Percentiles rank a stretch among this genome's conserved stretches.
phyloP scores from a whole-genome alignment of 2,797 vertebrate genomes.

The Coreius guichenoti region DNA sequence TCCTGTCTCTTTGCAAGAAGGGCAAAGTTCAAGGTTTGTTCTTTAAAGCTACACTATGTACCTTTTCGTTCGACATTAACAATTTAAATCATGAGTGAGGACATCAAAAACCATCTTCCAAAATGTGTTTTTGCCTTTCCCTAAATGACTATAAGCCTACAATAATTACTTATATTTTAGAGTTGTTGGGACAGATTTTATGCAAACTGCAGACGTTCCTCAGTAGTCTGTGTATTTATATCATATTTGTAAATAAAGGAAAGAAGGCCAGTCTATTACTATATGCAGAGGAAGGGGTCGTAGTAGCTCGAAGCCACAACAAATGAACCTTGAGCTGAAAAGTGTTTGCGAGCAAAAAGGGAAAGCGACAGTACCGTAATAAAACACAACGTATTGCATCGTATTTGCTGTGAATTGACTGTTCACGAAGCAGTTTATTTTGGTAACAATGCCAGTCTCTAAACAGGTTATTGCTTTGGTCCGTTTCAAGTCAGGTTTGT shows the following conservation, averaged over 20 bases:
- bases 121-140: background rate
- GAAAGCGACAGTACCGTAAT: background rate
- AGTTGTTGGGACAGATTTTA: background rate
- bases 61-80: background rate
- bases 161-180: background rate
- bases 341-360: background rate
- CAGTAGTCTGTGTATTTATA: background rate
- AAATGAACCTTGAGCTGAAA: background rate
- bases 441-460: background rate
- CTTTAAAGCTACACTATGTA: background rate
- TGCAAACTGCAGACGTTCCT: rapidly evolving
- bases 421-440: background rate
- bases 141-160: background rate
- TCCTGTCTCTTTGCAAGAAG: constrained; percentile 76
- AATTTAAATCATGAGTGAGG: background rate
- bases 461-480: background rate
- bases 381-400: background rate
- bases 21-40: constrained; percentile 77
- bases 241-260: too few relatives aligned
- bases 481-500: background rate
- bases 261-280: background rate
- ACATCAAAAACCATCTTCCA: background rate
- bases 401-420: background rate
- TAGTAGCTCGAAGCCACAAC: background rate
- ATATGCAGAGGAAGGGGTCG: background rate